phyloP scores from a whole-genome alignment of 2,888 invertebrate species.

The Creontiades dilutus region DNA sequence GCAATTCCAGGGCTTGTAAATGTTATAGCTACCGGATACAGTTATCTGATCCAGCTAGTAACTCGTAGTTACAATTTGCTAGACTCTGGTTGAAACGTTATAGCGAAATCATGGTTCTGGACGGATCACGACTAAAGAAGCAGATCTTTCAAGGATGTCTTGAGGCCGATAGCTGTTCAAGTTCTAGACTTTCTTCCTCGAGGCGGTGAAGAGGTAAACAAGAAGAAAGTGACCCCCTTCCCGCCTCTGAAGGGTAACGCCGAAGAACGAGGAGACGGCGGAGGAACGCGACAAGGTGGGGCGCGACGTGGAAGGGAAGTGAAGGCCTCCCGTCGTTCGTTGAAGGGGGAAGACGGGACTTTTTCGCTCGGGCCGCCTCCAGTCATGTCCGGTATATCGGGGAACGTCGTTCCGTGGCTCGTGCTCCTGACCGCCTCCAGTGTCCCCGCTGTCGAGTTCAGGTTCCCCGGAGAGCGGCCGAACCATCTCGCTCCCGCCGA shows the following conservation, averaged over 20 bases:
- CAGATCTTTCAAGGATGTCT: background rate
- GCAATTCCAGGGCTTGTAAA: no score
- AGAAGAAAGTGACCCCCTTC: slow-evolving; percentile 66
- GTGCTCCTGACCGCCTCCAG: slow-evolving; percentile 47
- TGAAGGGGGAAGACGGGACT: background rate
- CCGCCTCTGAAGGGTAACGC: background rate
- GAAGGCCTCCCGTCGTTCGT: background rate
- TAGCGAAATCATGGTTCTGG: no score
- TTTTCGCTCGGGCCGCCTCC: slow-evolving; percentile 34
- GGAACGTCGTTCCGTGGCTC: slow-evolving; percentile 64
- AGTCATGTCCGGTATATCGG: slow-evolving; percentile 70
- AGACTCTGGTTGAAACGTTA: no score
- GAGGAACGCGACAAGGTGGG: background rate
- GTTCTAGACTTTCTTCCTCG: slow-evolving; percentile 54
- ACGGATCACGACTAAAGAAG: background rate
- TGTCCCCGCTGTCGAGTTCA: slow-evolving; percentile 67
- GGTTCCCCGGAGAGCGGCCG: slow-evolving; percentile 72
- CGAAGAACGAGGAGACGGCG: slow-evolving; percentile 40
- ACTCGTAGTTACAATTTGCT: no score
- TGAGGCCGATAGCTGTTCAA: slow-evolving; percentile 47
- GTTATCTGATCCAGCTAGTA: no score
- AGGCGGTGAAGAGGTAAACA: slow-evolving; percentile 60
- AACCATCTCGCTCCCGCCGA: background rate
- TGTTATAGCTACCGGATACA: no score
- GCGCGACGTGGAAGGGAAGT: background rate